These are phyloP conservation scores for Erethizon dorsatum DNA, from an alignment of 2,797 vertebrate species.

Conservation along the genomic window DNA sequence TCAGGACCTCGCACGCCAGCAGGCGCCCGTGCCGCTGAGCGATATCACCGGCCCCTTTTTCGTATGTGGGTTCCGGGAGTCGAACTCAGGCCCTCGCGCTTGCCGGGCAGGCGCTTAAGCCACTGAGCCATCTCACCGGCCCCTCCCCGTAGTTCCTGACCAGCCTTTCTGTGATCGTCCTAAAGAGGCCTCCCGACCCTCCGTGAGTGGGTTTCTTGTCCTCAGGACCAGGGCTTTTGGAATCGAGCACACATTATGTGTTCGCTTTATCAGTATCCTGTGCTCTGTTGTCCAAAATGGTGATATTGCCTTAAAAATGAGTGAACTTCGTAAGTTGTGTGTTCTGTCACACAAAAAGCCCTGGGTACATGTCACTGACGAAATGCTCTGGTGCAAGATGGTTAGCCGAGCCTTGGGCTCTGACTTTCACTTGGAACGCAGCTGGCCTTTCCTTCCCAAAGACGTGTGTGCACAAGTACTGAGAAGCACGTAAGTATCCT, in stretches of 20 bases:
- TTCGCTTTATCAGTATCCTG: background rate
- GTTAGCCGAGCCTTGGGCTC: background rate
- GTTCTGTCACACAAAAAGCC: background rate
- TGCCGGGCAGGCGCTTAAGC: too few relatives aligned
- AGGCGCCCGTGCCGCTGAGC: too few relatives aligned
- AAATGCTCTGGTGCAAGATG: background rate
- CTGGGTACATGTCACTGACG: background rate
- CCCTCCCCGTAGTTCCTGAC: background rate
- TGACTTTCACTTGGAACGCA: slow-evolving; percentile 34
- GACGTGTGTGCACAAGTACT: background rate
- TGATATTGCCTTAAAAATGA: background rate
- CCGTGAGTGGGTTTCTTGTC: background rate
- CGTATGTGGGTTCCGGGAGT: too few relatives aligned
- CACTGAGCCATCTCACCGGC: too few relatives aligned
- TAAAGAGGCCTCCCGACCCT: background rate
- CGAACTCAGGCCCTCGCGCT: too few relatives aligned
- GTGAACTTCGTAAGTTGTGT: background rate
- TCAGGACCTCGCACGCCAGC: too few relatives aligned
- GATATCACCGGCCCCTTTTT: too few relatives aligned
- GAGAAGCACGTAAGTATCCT: background rate
- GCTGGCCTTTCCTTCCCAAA: slow-evolving; percentile 12
- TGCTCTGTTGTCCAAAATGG: background rate
- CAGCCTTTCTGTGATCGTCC: background rate
- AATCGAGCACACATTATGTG: background rate
- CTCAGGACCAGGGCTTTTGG: slow-evolving; percentile 24